Evolutionary conservation across 2,797 vertebrate species (phyloP).

Genomic region (Emydoidea blandingii): DNA sequence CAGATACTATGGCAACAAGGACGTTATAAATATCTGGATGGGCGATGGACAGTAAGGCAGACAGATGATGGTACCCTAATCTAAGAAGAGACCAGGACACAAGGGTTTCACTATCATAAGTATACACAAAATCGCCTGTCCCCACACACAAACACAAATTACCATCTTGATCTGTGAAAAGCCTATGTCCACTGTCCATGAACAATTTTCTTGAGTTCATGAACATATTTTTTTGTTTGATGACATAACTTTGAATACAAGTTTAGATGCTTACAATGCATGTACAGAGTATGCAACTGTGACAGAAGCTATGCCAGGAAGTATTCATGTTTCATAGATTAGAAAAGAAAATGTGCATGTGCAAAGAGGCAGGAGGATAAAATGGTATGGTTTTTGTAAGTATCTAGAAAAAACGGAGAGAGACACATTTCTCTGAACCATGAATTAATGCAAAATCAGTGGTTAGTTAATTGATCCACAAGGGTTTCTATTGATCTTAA

Average conservation of each 20-base stretch:
- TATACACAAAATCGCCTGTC: not conserved
- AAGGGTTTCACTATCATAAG: not conserved
- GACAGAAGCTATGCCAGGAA: not conserved
- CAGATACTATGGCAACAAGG: slow-evolving; percentile 9
- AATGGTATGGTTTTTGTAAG: not conserved
- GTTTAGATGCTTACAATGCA: not conserved
- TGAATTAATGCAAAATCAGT: not conserved
- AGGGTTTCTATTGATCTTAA: fast-evolving
- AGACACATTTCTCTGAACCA: not conserved
- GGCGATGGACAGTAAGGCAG: not conserved
- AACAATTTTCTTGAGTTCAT: not conserved
- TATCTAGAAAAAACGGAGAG: not conserved
- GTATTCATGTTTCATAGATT: not conserved
- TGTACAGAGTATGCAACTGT: not conserved
- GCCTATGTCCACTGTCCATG: not conserved
- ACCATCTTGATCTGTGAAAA: not conserved
- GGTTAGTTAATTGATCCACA: not conserved
- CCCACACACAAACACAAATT: not conserved
- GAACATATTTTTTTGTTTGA: not conserved
- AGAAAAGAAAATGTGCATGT: not conserved
- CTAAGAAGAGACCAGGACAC: not conserved
- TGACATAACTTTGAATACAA: not conserved
- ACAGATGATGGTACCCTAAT: not conserved
- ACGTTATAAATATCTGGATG: not conserved
- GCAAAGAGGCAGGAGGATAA: not conserved